Evolutionary conservation across 23 tunicate genomes (phyloP).

Genomic region (Trididemnum miniatum): DNA sequence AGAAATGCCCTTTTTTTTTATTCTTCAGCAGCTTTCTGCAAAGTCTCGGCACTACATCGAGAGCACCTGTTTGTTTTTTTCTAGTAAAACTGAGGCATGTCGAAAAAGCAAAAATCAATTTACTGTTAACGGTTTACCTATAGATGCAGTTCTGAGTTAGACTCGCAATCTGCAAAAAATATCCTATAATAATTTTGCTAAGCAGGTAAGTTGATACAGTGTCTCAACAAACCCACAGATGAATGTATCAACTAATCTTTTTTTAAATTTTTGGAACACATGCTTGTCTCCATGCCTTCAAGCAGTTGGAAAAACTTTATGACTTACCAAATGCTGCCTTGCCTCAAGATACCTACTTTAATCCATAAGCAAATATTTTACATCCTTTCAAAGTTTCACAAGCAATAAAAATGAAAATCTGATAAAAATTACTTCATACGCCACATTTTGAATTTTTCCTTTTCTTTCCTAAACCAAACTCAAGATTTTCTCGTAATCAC

Average conservation of each 20-base stretch:
- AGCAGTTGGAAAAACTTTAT: neutral
- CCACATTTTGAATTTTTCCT: neutral
- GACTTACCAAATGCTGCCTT: neutral
- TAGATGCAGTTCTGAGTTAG: too few relatives aligned
- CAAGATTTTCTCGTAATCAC: neutral
- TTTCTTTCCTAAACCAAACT: neutral
- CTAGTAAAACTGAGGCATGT: too few relatives aligned
- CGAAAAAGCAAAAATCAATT: too few relatives aligned
- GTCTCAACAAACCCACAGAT: neutral
- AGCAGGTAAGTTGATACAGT: too few relatives aligned
- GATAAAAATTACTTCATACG: neutral
- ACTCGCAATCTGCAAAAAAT: neutral
- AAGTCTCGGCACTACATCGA: too few relatives aligned
- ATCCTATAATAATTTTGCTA: neutral
- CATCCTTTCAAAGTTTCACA: neutral
- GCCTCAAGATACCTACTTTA: neutral
- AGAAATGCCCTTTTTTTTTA: too few relatives aligned
- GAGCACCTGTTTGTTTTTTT: too few relatives aligned
- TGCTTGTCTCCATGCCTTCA: neutral
- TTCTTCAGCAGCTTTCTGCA: too few relatives aligned
- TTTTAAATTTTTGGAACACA: neutral
- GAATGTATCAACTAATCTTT: neutral
- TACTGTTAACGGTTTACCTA: too few relatives aligned
- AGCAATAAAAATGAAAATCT: neutral
- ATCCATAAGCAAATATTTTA: neutral